phyloP scores from a whole-genome alignment of 1,140 invertebrate genomes.

The Portunus trituberculatus region DNA sequence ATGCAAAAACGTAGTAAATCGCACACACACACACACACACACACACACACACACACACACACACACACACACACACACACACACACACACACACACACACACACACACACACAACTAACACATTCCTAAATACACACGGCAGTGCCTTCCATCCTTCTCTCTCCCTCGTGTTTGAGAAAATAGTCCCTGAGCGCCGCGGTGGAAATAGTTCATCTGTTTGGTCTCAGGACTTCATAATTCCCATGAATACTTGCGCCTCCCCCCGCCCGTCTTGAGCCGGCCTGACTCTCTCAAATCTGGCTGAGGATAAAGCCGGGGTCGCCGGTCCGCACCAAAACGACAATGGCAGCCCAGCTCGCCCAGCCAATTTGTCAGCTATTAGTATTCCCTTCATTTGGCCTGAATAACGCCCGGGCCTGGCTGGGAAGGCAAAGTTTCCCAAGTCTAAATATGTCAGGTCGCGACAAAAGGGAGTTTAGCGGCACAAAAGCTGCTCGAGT shows the following conservation, averaged over 20 bases:
- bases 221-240: conserved; percentile 61
- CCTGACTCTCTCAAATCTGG: conserved; percentile 65
- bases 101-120: not conserved
- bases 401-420: conserved; percentile 64
- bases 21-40: not conserved
- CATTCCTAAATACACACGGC: not conserved
- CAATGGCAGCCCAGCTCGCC: conserved; percentile 57
- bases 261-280: conserved; percentile 55
- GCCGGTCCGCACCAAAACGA: conserved; percentile 45
- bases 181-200: not conserved
- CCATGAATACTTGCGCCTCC: conserved; percentile 55
- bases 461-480: conserved; percentile 74
- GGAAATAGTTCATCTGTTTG: conserved; percentile 46
- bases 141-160: not conserved
- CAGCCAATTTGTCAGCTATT: conserved; percentile 77
- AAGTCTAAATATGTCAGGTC: conserved; percentile 77
- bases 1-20: not conserved
- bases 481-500: conserved; percentile 69
- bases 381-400: conserved; percentile 77
- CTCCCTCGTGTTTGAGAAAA: not conserved
- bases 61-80: not conserved
- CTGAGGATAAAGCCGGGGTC: conserved; percentile 39
- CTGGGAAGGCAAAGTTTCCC: conserved; percentile 75
- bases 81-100: not conserved
- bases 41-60: not conserved